phyloP scores from a whole-genome alignment of 2,888 invertebrate species.

The Hirtodrosophila alboralis region DNA sequence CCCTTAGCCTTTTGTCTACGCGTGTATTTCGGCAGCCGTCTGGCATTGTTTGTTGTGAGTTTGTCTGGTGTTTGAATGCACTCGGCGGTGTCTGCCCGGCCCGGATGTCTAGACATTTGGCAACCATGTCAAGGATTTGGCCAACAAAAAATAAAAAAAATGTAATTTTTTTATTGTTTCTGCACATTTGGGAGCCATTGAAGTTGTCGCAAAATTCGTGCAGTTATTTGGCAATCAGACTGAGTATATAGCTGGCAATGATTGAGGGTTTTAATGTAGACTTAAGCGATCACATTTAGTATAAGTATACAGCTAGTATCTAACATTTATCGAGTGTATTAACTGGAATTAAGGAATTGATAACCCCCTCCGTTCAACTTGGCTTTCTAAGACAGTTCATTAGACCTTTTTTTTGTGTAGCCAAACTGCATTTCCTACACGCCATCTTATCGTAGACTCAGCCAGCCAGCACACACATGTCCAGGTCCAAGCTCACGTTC shows the following conservation, averaged over 20 bases:
- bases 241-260: background rate
- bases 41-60: constrained; percentile 41
- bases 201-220: constrained; percentile 39
- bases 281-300: constrained; percentile 11
- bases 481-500: constrained; percentile 18
- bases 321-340: constrained; percentile 1
- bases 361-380: background rate
- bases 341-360: background rate
- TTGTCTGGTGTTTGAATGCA: constrained; percentile 1
- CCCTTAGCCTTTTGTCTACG: constrained; percentile 3
- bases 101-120: constrained; percentile 67
- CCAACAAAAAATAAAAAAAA: constrained; percentile 34
- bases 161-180: constrained; percentile 65
- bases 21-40: constrained; percentile 50
- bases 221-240: constrained; percentile 49
- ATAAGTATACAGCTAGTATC: background rate
- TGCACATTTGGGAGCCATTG: constrained; percentile 41
- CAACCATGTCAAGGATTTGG: constrained; percentile 64
- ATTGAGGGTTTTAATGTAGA: background rate
- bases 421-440: constrained; percentile 22
- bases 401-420: constrained; percentile 30
- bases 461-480: constrained; percentile 43
- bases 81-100: constrained; percentile 29
- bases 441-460: constrained; percentile 42
- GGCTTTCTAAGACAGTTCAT: constrained; percentile 13